Base-by-base conservation (phyloP, 1,140 invertebrate genomes). In the Neodiprion pinetum region DNA sequence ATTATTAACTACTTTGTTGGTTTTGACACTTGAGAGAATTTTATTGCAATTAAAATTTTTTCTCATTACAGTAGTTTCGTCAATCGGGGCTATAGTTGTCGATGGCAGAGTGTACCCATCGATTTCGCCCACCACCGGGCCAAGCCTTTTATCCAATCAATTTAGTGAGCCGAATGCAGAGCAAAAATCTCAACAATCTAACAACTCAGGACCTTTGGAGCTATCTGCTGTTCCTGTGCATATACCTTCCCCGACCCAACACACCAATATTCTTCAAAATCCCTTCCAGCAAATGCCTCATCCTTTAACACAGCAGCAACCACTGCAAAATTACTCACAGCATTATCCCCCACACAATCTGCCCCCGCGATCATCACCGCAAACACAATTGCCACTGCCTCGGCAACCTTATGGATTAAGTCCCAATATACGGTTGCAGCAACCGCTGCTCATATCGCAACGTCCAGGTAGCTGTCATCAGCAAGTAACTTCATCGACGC, bases 31-130 rank as follows among this genome's bases (percentile, higher is more conserved):
- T 72, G 69, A n/a, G 71, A 77, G 68, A 69, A 50, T 53, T 53
- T 72, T 72, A 70, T n/a, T 74, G 53, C 17, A 77, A 72, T 70
- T 73, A 73, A 67, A 61, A 28, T 67, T 53, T 9, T 71, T 48
- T 66, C 48, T 74, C 77, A 72, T 76, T 86, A 72, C 80, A 94
- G 93, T 94, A 48, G 90, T 95, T 75, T 92, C 92, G 50, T 91
- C 90, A 14, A 92, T 95, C 79, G 94, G 94, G 69, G 92, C 91
- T 67, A 94, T 95, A 76, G 92, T 95, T 1, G 94, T 95, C 14
- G 94, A 95, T 88, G 94, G 94, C 65, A 91, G 93, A 82, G 90
- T 92, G 72, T 92, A 92, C 84, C 89, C 88, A 67, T 89, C 87
- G 3, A 77, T 81, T n/a, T 88, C 88, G 11, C 88, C 88, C 7